Base-by-base conservation (phyloP, 2,797 vertebrate species). In the Psittacula derbiana region DNA sequence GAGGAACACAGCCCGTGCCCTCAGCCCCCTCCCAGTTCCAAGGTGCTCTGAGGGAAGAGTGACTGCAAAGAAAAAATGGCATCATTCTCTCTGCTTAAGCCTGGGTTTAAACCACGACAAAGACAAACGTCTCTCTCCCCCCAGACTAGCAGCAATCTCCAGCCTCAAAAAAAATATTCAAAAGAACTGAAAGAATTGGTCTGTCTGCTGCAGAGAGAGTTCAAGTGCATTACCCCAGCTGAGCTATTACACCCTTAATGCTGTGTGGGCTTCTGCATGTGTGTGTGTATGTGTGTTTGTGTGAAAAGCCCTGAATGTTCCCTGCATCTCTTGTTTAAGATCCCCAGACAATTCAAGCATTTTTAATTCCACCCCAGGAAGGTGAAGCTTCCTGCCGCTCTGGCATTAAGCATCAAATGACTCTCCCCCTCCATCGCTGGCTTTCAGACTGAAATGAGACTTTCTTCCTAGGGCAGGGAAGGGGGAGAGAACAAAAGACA, bases 361-460 rank as follows among this genome's bases (percentile, higher is more conserved):
- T 89, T 94, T 95, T 90, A 95, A 92, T 96, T 97, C 90, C 86
- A 90, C 72, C 81, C 94, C 78, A 89, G 92, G 96, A 96, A 96
- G 83, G 60, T 91, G 88, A 96, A 85, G 92, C 90, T 93, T 94
- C 91, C 90, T 90, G 89, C 80, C 21, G 71, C 74, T 95, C 94
- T 16, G 36, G 93, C 74, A 96, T 84, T 96, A 81, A 95, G 76
- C 31, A 50, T 65, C 90, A 91, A 96, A 94, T 64, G 46, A 90
- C 81, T 94, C 88, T 92, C 80, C 92, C 76, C 79, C 75, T 95
- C 76, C 76, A 78, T 33, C 7, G 25, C 33, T 62, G 69, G 65
- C 88, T 88, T 78, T 94, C 81, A 91, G 86, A 62, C 83, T 71
- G 86, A 94, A 96, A 97, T 69, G 65, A 95, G 65, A 73, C 47